Evolutionary conservation across 2,888 invertebrate genomes (phyloP), one percentile per base, ranked within the genome.

Genomic region (Acanthosepion pharaonis): DNA sequence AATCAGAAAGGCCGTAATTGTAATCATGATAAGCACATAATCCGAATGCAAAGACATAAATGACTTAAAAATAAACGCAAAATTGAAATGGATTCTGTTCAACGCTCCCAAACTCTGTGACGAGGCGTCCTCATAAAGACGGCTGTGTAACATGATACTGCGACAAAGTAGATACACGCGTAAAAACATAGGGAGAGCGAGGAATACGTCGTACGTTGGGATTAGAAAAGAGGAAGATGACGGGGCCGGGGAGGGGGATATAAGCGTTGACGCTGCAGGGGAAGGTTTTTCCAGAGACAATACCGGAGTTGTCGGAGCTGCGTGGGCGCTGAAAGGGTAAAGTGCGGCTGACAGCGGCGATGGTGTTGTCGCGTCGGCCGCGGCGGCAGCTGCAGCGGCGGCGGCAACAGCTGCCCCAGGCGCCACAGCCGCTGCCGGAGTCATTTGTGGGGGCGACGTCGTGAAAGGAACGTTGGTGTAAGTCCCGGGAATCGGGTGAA

Each of bases 71-170:
- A 97, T 97, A 95, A 97, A 97, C 95, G 98, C 98, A 97, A 99
- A 99, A 96, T 98, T 98, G 98, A 99, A 99, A 98, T 99, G 99
- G 98, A 99, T 99, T 97, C 99, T 98, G 98, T 99, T 99, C 98
- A 99, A 98, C 11, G 97, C 97, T 15, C 97, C 97, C n/a, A 97
- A 96, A 95, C 97, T 97, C 95, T 97, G 97, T 3, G 97, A 97
- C 18, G 97, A 97, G 55, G 97, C 97, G 95, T 97, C 97, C 91
- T 97, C 96, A 95, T 96, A 97, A 33, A 97, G 96, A 33, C 96
- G 96, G 95, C 97, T 97, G 96, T 97, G 97, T 18, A 97, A 96
- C 96, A 97, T 96, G 51, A 97, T 96, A n/a, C 96, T 96, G 18
- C 97, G 96, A 95, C 97, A 96, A 49, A 97, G 96, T 94, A 97